These are phyloP conservation scores for Oreamnos americanus DNA, from an alignment of 2,113 vertebrate species.

Conservation along the genomic window DNA sequence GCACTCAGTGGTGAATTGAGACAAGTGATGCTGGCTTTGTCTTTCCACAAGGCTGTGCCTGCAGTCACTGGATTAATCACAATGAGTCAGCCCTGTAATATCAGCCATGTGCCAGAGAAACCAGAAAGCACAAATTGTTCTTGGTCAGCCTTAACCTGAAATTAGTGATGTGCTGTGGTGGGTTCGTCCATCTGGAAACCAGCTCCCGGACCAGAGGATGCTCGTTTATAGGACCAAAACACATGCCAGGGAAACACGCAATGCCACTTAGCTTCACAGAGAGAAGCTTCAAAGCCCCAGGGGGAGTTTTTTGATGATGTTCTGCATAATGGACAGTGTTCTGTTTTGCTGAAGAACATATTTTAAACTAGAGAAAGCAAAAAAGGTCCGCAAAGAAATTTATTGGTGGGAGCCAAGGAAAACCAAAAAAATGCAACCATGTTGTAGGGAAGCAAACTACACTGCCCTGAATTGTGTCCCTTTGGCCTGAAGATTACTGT, in stretches of 20 bases:
- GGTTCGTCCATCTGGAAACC: background rate
- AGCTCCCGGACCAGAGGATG: background rate
- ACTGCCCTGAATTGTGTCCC: background rate
- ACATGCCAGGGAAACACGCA: background rate
- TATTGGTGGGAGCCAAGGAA: background rate
- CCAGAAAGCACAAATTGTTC: background rate
- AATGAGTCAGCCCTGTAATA: background rate
- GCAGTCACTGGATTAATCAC: conserved; percentile 4
- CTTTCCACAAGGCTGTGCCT: conserved; percentile 36
- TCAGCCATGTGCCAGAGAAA: background rate
- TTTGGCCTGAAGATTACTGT: background rate
- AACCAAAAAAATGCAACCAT: background rate
- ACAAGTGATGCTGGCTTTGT: background rate
- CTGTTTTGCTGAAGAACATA: background rate
- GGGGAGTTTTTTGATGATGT: background rate
- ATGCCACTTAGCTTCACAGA: background rate
- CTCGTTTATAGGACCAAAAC: background rate
- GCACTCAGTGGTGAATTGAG: background rate
- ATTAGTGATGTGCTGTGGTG: background rate
- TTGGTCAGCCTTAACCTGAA: background rate
- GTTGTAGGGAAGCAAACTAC: background rate
- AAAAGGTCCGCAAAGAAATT: background rate
- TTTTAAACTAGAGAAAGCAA: conserved; percentile 10
- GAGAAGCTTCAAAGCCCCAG: background rate
- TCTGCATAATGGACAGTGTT: background rate